These are phyloP conservation scores for Molorchus minor DNA, from an alignment of 2,888 invertebrate genomes.

Conservation along the genomic window DNA sequence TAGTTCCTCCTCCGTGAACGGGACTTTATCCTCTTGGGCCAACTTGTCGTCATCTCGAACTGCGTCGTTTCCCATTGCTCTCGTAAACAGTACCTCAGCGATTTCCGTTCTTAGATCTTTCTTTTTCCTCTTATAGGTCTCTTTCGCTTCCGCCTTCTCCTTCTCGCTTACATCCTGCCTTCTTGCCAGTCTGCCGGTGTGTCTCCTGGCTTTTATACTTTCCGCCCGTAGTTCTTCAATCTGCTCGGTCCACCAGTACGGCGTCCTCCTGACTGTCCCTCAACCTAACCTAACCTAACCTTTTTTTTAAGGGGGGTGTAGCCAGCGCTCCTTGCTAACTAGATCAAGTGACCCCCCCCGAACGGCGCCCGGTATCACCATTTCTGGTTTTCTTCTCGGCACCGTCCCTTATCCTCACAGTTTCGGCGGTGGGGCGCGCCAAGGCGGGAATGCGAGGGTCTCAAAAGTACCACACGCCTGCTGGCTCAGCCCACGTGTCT, in stretches of 20 bases:
- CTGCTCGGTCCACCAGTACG: not conserved
- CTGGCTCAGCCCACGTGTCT: too few species aligned
- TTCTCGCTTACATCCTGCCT: not conserved
- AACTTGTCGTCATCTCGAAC: not conserved
- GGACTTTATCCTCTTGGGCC: not conserved
- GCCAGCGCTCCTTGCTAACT: too few species aligned
- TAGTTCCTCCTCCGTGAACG: not conserved
- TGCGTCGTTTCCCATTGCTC: not conserved
- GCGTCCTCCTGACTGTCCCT: not conserved
- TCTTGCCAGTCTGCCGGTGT: not conserved
- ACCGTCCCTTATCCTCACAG: too few species aligned
- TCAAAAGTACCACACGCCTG: too few species aligned
- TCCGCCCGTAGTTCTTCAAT: not conserved
- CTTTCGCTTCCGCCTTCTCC: not conserved
- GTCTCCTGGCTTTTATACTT: not conserved
- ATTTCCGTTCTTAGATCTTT: not conserved
- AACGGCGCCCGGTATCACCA: too few species aligned
- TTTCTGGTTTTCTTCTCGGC: too few species aligned
- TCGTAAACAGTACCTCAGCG: not conserved
- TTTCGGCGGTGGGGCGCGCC: too few species aligned
- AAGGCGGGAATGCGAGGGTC: too few species aligned
- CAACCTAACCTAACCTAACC: too few species aligned
- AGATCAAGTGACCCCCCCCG: too few species aligned
- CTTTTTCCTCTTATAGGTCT: not conserved
- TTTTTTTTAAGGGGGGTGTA: too few species aligned